These are phyloP conservation scores for Cryptoblepharus egeriae DNA, from an alignment of 2,797 vertebrate species.

Conservation along the genomic window DNA sequence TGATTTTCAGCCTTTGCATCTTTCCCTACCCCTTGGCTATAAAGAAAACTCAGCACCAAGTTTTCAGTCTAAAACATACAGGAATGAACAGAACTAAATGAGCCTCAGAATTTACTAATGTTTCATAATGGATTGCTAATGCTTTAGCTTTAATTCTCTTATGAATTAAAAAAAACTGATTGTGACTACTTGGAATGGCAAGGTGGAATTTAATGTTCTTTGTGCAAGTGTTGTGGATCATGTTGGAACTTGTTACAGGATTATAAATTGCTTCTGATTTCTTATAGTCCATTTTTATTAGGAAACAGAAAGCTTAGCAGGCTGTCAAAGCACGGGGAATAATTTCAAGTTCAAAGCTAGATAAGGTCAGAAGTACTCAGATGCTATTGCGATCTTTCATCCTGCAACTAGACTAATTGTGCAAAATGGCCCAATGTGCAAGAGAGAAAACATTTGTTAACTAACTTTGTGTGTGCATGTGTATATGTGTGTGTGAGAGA, in stretches of 20 bases:
- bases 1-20: too few relatives aligned
- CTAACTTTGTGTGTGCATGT: too few relatives aligned
- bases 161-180: constrained; percentile 48
- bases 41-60: neutral
- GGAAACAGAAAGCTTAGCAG: constrained; percentile 17
- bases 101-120: constrained; percentile 41
- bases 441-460: too few relatives aligned
- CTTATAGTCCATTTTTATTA: constrained; percentile 47
- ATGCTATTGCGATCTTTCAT: constrained; percentile 39
- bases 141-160: constrained; percentile 35
- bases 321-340: constrained; percentile 12
- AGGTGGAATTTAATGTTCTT: constrained; percentile 52
- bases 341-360: constrained; percentile 46
- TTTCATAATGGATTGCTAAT: constrained; percentile 48
- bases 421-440: too few relatives aligned
- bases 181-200: constrained; percentile 50
- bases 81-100: constrained; percentile 61
- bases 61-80: constrained; percentile 32
- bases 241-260: constrained; percentile 60
- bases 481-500: too few relatives aligned
- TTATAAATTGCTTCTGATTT: constrained; percentile 25
- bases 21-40: neutral
- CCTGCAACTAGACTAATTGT: too few relatives aligned
- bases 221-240: constrained; percentile 39
- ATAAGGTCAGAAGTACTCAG: constrained; percentile 47